Conservation (phyloP, 2,797 vertebrate species). For the Masticophis lateralis region DNA sequence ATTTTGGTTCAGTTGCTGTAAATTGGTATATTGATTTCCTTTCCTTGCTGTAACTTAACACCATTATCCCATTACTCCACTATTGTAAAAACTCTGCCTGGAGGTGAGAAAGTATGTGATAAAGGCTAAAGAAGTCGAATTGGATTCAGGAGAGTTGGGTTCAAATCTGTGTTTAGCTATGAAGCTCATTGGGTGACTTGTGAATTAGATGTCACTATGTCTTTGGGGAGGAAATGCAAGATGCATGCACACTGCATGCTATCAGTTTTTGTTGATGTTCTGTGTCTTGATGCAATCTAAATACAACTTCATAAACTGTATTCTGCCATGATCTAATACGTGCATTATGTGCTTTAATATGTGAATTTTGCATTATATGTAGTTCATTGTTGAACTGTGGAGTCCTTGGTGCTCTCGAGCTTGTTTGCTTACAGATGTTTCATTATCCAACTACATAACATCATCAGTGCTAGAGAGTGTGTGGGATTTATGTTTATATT, state of each 20-base stretch:
- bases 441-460: neutral
- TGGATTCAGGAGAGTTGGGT: neutral
- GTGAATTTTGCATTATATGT: neutral
- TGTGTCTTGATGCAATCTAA: neutral
- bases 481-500: neutral
- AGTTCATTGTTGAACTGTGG: neutral
- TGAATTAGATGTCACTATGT: neutral
- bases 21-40: slow-evolving; percentile 43
- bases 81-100: neutral
- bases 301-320: neutral
- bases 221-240: neutral
- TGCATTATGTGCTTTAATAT: neutral
- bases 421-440: neutral
- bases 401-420: neutral
- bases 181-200: neutral
- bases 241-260: neutral
- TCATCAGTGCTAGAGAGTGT: neutral
- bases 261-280: neutral
- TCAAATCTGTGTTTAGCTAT: neutral
- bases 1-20: slow-evolving; percentile 8
- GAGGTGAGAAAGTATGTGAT: neutral
- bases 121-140: neutral
- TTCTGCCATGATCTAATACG: neutral
- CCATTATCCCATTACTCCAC: slow-evolving; percentile 21
- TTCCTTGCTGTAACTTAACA: slow-evolving; percentile 27